Evolutionary conservation across 2,888 invertebrate species (phyloP).

Genomic region (Xestobium rufovillosum): DNA sequence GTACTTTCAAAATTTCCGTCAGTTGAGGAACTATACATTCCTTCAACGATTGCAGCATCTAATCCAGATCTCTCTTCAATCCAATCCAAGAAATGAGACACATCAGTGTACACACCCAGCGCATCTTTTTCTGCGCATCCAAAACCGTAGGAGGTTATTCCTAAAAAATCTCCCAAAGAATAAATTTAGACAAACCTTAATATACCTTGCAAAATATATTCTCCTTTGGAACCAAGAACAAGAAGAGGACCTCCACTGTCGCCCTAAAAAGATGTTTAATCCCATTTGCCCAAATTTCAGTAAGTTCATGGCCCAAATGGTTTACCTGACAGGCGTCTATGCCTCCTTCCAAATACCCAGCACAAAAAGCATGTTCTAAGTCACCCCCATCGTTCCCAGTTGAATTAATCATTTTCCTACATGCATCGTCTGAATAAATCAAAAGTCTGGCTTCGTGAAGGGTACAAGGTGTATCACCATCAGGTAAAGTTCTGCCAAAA

Average conservation of each 20-base stretch:
- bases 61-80: constrained; percentile 36
- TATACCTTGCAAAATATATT: constrained; percentile 54
- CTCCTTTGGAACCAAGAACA: constrained; percentile 46
- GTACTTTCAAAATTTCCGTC: too few relatives aligned
- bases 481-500: constrained; percentile 33
- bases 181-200: constrained; percentile 6
- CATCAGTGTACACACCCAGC: constrained; percentile 54
- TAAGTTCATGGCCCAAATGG: neutral
- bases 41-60: too few relatives aligned
- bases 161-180: constrained; percentile 36
- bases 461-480: constrained; percentile 35
- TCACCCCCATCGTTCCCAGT: constrained; percentile 30
- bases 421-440: constrained; percentile 33
- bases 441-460: constrained; percentile 37
- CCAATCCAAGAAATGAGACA: constrained; percentile 52
- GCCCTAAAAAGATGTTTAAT: constrained; percentile 45
- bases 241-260: constrained; percentile 59
- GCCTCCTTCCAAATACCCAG: constrained; percentile 48
- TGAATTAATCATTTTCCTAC: constrained; percentile 34
- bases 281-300: neutral
- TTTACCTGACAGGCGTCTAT: constrained; percentile 58
- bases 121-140: constrained; percentile 53
- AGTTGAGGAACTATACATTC: too few relatives aligned
- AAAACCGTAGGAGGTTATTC: constrained; percentile 60
- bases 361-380: constrained; percentile 46